Evolutionary conservation across 1,140 invertebrate species (phyloP), one percentile per base, ranked within the genome.

Genomic region (Hyles vespertilio): DNA sequence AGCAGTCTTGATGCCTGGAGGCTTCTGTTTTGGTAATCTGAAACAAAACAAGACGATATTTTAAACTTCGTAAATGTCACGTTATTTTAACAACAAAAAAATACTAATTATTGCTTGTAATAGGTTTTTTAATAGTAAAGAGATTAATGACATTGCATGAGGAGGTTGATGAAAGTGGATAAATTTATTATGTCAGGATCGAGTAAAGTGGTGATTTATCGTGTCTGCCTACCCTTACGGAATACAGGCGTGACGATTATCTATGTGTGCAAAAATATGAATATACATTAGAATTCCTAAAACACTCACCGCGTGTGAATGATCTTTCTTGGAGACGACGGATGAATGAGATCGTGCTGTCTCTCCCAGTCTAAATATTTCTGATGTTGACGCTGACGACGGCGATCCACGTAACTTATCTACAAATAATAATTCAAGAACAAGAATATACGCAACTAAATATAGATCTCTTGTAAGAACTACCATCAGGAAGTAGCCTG

Each of bases 321-420:
- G 8, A 93, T 87, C 56, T 92, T 90, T 47, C 91, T 84, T 43
- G 91, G 87, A 59, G 92, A 92, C 11, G 90, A 91, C 5, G 91
- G 90, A 75, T 93, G 92, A 55, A 94, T 91, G 9, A 93, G 89
- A 71, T 93, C 92, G 53, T 89, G 79, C 67, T 91, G 91, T 45
- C 90, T 85, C 68, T 91, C 90, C 91, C 92, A 92, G 58, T 91
- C 90, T 45, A 87, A 70, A 64, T 89, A 89, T 75, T 91, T 92
- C 72, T 92, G 89, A 67, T 92, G 90, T 58, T 89, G 86, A 2
- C 90, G 81, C 64, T 90, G 84, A 32, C 93, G 91, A 58, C 93
- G 92, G 8, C 94, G 91, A 81, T 96, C 95, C 32, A 96, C 92
- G 72, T 95, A 96, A 74, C 93, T 95, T 45, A 96, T 94, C 84